Evolutionary conservation across 2,113 vertebrate genomes (phyloP).

Genomic region (Gymnocephalus cernua): DNA sequence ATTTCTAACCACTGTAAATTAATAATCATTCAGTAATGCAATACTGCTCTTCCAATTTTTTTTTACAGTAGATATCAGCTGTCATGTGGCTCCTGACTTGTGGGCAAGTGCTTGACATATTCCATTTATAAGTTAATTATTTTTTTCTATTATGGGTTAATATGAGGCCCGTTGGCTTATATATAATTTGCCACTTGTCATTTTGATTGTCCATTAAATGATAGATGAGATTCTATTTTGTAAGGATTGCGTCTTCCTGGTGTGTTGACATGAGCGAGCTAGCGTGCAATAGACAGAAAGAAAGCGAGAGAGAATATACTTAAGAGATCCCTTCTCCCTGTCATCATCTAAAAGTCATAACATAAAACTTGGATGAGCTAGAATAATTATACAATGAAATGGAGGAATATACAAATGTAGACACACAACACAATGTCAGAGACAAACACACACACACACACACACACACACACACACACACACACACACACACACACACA

Average conservation of each 20-base stretch:
- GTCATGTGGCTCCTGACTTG: background rate
- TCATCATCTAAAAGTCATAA: conserved; percentile 40
- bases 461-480: background rate
- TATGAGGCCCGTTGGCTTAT: background rate
- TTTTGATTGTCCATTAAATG: conserved; percentile 14
- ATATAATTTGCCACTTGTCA: conserved; percentile 1
- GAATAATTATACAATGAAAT: conserved; percentile 12
- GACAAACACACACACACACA: background rate
- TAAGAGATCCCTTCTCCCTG: conserved; percentile 14
- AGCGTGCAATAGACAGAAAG: background rate
- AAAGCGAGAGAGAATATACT: background rate
- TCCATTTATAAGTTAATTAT: background rate
- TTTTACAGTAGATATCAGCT: background rate
- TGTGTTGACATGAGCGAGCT: background rate
- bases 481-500: background rate
- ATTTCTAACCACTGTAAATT: conserved; percentile 6
- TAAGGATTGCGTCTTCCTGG: background rate
- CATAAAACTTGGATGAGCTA: conserved; percentile 30
- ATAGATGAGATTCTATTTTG: conserved; percentile 15
- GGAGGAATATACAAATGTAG: background rate
- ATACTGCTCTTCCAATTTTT: background rate
- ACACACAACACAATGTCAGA: background rate
- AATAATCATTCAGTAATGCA: background rate
- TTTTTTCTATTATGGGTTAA: background rate
- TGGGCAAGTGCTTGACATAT: background rate